phyloP scores from a whole-genome alignment of 2,113 vertebrate genomes.

The Misgurnus anguillicaudatus region DNA sequence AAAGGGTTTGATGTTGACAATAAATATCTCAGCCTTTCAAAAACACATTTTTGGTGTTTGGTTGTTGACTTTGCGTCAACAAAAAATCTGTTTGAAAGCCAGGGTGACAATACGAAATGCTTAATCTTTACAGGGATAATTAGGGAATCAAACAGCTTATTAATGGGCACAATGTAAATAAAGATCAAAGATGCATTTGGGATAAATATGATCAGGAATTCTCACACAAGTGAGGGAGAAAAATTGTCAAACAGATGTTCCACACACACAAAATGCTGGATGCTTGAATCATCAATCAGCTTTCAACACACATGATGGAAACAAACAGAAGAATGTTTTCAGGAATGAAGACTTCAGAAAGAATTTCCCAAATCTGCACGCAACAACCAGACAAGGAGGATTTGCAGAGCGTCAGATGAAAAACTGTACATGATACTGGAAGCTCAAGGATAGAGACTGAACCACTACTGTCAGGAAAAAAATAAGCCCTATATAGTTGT shows the following conservation, averaged over 20 bases:
- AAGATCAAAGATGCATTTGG: slow-evolving; percentile 15
- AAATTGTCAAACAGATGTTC: slow-evolving; percentile 24
- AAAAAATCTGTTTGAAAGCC: background rate
- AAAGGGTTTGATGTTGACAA: slow-evolving; percentile 22
- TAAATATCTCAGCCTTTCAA: background rate
- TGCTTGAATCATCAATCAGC: slow-evolving; percentile 12
- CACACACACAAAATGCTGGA: background rate
- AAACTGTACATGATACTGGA: slow-evolving; percentile 26
- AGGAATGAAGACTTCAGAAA: slow-evolving; percentile 21
- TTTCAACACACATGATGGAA: slow-evolving; percentile 30
- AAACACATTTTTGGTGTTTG: background rate
- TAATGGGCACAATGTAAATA: background rate
- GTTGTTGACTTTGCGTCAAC: background rate
- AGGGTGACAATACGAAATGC: slow-evolving; percentile 1
- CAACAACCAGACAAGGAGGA: slow-evolving; percentile 40
- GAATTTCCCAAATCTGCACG: slow-evolving; percentile 49
- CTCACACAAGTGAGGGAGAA: slow-evolving; percentile 3
- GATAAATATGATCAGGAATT: background rate
- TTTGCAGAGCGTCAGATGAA: too few species aligned
- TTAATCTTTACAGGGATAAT: background rate
- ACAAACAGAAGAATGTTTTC: slow-evolving; percentile 46
- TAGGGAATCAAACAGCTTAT: background rate
- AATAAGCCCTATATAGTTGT: too few species aligned
- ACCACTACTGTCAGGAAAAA: too few species aligned
- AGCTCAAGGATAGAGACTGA: background rate